These are phyloP conservation scores for Acanthiza pusilla DNA, from an alignment of 2,797 vertebrate genomes.

Conservation along the genomic window DNA sequence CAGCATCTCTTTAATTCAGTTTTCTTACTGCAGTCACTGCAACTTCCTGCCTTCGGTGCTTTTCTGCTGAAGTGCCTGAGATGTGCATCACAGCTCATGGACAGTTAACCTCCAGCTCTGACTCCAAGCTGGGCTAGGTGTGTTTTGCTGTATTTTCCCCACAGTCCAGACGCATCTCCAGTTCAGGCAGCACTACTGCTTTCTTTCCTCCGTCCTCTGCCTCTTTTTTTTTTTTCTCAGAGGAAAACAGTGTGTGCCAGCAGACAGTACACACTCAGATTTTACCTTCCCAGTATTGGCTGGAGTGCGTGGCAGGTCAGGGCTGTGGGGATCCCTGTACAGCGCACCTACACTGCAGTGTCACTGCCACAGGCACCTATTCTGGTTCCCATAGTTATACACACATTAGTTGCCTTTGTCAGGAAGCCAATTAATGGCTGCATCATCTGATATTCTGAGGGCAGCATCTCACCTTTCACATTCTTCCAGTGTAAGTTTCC, in stretches of 20 bases:
- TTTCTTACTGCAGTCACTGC: background rate
- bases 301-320: background rate
- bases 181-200: background rate
- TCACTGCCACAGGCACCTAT: background rate
- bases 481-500: background rate
- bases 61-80: background rate
- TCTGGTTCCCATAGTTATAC: background rate
- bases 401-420: accelerated
- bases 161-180: background rate
- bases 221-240: background rate
- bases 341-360: background rate
- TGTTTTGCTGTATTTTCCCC: background rate
- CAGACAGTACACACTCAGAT: background rate
- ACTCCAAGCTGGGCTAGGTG: background rate
- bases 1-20: background rate
- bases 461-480: background rate
- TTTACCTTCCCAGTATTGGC: background rate
- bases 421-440: background rate
- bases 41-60: background rate
- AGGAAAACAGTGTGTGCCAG: background rate
- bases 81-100: background rate
- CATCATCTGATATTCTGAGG: background rate
- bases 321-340: background rate
- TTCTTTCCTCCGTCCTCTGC: background rate
- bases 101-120: background rate